Evolutionary conservation across 2,888 invertebrate genomes (phyloP).

Genomic region (Orthosia gracilis): DNA sequence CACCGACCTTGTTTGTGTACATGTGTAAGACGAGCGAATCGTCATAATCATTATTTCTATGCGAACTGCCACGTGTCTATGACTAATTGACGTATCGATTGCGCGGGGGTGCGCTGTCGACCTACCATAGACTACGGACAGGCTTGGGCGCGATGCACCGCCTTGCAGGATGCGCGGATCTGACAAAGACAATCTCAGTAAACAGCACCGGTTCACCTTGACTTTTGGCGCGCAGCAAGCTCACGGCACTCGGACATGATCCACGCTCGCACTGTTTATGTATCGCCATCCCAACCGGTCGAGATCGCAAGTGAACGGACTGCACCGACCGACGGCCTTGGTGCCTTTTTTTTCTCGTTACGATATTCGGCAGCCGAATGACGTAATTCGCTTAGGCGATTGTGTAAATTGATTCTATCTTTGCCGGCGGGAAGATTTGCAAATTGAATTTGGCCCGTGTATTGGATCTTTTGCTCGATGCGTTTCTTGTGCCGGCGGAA

Average conservation of each 20-base stretch:
- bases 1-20: conserved; percentile 74
- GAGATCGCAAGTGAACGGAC: conserved; percentile 89
- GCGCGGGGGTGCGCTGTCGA: conserved; percentile 41
- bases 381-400: conserved; percentile 83
- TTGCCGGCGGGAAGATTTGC: conserved; percentile 77
- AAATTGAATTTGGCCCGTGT: conserved; percentile 78
- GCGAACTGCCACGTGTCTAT: conserved; percentile 80
- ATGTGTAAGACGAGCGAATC: conserved; percentile 71
- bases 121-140: conserved; percentile 13
- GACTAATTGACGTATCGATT: conserved; percentile 79
- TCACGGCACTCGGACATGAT: conserved; percentile 55
- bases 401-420: conserved; percentile 82
- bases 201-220: conserved; percentile 84
- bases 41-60: conserved; percentile 74
- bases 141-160: conserved; percentile 30
- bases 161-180: conserved; percentile 37
- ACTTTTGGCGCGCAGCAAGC: conserved; percentile 80
- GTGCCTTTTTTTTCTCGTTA: conserved; percentile 81
- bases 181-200: conserved; percentile 56
- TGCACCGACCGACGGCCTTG: conserved; percentile 84
- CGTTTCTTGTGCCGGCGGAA: conserved; percentile 60
- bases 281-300: conserved; percentile 75
- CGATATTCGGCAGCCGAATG: conserved; percentile 83
- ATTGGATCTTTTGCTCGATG: conserved; percentile 67
- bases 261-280: conserved; percentile 71